phyloP scores from a whole-genome alignment of 2,888 invertebrate species.

The Holacanthella duospinosa region DNA sequence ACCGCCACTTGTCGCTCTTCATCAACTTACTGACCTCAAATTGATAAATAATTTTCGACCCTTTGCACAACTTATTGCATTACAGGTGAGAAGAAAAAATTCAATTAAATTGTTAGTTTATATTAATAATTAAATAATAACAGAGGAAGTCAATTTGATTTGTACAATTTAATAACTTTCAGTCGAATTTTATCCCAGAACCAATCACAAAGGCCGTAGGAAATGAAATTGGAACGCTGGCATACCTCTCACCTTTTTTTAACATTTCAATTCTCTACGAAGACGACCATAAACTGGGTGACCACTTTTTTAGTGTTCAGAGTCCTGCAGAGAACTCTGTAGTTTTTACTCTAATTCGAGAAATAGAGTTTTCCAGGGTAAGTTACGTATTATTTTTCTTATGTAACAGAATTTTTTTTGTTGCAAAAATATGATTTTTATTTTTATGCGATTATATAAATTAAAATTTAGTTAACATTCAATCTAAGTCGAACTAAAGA shows the following conservation, averaged over 20 bases:
- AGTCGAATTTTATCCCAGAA: conserved; percentile 61
- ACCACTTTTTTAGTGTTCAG: conserved; percentile 56
- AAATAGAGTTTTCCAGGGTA: conserved; percentile 65
- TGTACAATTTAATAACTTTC: conserved; percentile 37
- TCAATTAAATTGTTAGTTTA: no score
- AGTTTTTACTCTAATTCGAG: conserved; percentile 61
- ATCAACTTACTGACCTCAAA: conserved; percentile 69
- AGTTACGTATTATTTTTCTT: conserved; percentile 18
- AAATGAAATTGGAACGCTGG: conserved; percentile 71
- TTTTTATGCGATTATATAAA: no score
- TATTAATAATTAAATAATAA: no score
- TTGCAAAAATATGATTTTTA: no score
- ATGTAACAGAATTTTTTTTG: no score
- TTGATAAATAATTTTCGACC: conserved; percentile 61
- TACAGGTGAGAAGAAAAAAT: conserved; percentile 47
- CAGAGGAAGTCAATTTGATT: no score
- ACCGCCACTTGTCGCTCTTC: conserved; percentile 59
- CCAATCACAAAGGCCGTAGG: conserved; percentile 62
- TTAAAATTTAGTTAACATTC: no score
- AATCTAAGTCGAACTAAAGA: no score
- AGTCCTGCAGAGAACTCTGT: conserved; percentile 54
- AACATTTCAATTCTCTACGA: conserved; percentile 85
- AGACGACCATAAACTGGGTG: conserved; percentile 80
- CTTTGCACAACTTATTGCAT: conserved; percentile 56
- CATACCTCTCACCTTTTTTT: conserved; percentile 84